phyloP scores from a whole-genome alignment of 2,888 invertebrate genomes.

The Lasius fuliginosus region DNA sequence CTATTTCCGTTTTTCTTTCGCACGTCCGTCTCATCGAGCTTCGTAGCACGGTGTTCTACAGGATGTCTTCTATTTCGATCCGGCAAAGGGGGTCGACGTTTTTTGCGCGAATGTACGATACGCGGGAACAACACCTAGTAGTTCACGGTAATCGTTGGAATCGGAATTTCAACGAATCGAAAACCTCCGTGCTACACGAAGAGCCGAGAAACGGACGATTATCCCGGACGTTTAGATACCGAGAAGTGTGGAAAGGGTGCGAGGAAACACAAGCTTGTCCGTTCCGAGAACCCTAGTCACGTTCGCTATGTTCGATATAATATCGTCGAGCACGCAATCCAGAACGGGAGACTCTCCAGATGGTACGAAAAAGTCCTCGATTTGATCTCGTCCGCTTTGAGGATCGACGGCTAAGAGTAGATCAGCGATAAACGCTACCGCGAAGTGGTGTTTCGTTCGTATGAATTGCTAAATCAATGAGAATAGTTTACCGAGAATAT shows the following conservation, averaged over 20 bases:
- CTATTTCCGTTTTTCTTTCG: slow-evolving; percentile 13
- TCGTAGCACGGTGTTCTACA: background rate
- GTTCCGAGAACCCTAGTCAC: slow-evolving; percentile 78
- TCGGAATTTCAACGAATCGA: slow-evolving; percentile 67
- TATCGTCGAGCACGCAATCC: slow-evolving; percentile 77
- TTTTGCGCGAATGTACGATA: slow-evolving; percentile 22
- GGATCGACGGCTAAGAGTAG: slow-evolving; percentile 17
- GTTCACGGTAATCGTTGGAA: slow-evolving; percentile 2
- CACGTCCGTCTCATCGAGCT: slow-evolving; percentile 5
- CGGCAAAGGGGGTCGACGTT: background rate
- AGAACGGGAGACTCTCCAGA: slow-evolving; percentile 45
- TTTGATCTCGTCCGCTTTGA: slow-evolving; percentile 20
- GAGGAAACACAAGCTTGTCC: slow-evolving; percentile 62
- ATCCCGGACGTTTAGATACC: slow-evolving; percentile 74
- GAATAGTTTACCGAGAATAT: background rate
- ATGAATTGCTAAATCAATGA: background rate
- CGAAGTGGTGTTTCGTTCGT: slow-evolving; percentile 2
- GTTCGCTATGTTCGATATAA: slow-evolving; percentile 79
- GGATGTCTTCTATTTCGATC: background rate
- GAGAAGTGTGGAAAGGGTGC: slow-evolving; percentile 72
- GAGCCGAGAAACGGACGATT: slow-evolving; percentile 79
- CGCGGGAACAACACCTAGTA: slow-evolving; percentile 4
- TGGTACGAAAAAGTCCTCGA: slow-evolving; percentile 35
- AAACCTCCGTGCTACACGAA: slow-evolving; percentile 73
- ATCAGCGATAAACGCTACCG: slow-evolving; percentile 18